These are phyloP conservation scores for Araneus ventricosus DNA, from an alignment of 1,140 invertebrate species.

Conservation along the genomic window DNA sequence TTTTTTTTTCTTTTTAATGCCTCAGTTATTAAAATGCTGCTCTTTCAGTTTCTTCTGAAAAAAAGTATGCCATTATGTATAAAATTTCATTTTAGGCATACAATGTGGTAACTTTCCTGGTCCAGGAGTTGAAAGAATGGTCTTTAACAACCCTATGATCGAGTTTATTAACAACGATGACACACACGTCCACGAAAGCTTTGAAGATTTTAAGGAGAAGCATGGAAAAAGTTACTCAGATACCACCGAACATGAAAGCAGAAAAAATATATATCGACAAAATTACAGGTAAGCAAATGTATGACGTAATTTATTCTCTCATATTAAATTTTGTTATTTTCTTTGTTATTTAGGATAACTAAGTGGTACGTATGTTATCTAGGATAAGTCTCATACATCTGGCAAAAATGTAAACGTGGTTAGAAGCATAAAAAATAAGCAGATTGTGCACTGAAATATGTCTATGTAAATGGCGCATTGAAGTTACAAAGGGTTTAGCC, in stretches of 20 bases:
- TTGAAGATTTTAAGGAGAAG: slow-evolving; percentile 87
- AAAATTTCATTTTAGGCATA: slow-evolving; percentile 82
- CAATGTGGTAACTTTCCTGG: slow-evolving; percentile 92
- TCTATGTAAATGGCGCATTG: too few species aligned
- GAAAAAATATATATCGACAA: slow-evolving; percentile 92
- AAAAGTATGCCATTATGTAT: neutral
- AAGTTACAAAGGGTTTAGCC: too few species aligned
- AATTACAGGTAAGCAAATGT: slow-evolving; percentile 85
- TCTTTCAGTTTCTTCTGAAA: neutral
- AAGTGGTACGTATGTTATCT: too few species aligned
- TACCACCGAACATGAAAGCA: slow-evolving; percentile 85
- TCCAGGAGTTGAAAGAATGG: slow-evolving; percentile 87
- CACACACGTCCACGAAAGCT: slow-evolving; percentile 88
- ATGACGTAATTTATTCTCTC: too few species aligned
- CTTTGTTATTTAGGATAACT: too few species aligned
- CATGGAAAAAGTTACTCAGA: slow-evolving; percentile 87
- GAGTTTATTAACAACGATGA: slow-evolving; percentile 90
- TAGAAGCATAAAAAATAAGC: too few species aligned
- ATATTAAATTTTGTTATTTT: too few species aligned
- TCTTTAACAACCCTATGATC: slow-evolving; percentile 89
- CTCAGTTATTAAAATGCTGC: too few species aligned
- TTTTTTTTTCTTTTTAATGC: too few species aligned
- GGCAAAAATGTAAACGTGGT: too few species aligned
- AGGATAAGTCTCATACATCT: too few species aligned
- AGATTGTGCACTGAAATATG: too few species aligned